Base-by-base conservation (phyloP, 2,113 vertebrate genomes). In the Atlantisia rogersi region DNA sequence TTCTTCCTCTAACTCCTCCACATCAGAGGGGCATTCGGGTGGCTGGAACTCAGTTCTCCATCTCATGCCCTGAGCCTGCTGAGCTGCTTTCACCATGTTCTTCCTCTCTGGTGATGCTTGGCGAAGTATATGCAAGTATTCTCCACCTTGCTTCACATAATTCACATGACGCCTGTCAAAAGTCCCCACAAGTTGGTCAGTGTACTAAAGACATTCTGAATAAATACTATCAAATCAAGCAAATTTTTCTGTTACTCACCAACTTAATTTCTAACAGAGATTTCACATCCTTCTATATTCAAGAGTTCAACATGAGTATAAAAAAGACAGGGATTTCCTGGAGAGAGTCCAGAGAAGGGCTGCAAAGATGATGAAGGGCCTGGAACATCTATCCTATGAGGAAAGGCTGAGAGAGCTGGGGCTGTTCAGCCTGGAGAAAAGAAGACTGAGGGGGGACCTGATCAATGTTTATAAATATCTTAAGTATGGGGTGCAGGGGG, bases 41-140 rank as follows among this genome's bases (percentile, higher is more conserved):
- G 97, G 97, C 55, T 97, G 97, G 35, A 97, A 97, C 37, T 95
- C 93, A 5, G 82, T 58, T 22, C 22, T 86, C 64, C 44, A 50
- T 82, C 40, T 77, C 6, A 91, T 93, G 48, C 92, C 80, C 44
- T 65, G 75, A 77, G 76, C 80, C 76, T 79, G 70, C 71, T 90
- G 90, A 73, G 82, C 90, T 89, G 84, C 55, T 68, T 82, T 73
- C 42, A 80, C 88, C 7, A 65, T 46, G 10, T 50, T 91, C 84
- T 95, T 93, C 65, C 97, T 97, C 83, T 97, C 78, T 26, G 86
- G 48, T 4, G 91, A 97, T 71, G 98, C 98, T 79, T 97, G 96
- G 86, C 53, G 96, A 62, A 99, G 95, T 1, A 97, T 88, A 44
- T 82, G 60, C 37, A 98, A 98, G 79, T 97, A 98, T 2, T 97